Evolutionary conservation across 2,888 invertebrate species (phyloP), one percentile per base, ranked within the genome.

Genomic region (Pristionchus exspectatus): DNA sequence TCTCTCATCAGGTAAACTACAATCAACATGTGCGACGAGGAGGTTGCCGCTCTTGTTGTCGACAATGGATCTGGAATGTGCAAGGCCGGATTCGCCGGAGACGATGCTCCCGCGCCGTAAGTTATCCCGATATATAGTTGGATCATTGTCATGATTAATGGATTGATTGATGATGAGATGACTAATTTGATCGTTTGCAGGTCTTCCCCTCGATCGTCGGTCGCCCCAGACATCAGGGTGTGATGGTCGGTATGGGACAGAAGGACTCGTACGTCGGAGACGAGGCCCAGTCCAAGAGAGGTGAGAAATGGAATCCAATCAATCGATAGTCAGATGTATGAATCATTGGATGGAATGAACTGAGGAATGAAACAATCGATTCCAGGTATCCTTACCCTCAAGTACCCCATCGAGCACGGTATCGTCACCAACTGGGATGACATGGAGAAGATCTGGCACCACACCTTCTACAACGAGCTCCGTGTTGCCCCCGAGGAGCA

Each of bases 401-500:
- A 98, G 96, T 98, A 98, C 96, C 98, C 98, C 95, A 98, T 98
- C 96, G 98, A 98, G 96, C 98, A 98, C 96, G 98, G 98, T 95
- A 98, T 98, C 96, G 97, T 98, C 95, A 98, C 98, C 96, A 98
- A 98, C 97, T 98, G 98, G 98, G 98, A 98, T 95, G 98, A 98
- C 95, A 98, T 98, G 98, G 98, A 98, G 96, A 98, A 98, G 96
- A 98, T 98, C 96, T 98, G 98, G 98, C 98, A 98, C 96, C 98
- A 98, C 96, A 98, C 98, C 95, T 98, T 98, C 97, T 98, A 98
- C 97, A 98, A 98, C 96, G 98, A 98, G 96, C 97, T 98, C 95
- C 97, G 98, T 96, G 98, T 98, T 89, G 98, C 98, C 90, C 98
- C 98, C 91, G 98, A 98, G 96, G 98, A 98, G 96, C 98, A 98